A percentile compares a stretch with the other conserved stretches of the same genome.
phyloP scores from a whole-genome alignment of 2,888 invertebrate species.

The Resseliella maxima region DNA sequence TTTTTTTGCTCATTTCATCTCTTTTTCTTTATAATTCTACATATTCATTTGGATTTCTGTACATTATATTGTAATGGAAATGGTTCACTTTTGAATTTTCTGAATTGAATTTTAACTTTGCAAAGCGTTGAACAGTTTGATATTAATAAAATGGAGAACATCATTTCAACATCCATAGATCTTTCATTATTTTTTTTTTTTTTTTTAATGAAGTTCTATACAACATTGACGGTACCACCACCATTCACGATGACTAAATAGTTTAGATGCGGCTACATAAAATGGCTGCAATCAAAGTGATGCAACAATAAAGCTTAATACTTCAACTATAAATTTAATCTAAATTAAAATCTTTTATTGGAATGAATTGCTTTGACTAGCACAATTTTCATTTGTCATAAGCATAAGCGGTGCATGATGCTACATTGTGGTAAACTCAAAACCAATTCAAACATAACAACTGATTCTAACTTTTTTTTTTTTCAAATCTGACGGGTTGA shows the following conservation, averaged over 20 bases:
- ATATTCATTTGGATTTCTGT: not conserved
- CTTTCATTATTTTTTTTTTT: not conserved
- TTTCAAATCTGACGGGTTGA: not conserved
- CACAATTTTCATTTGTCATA: conserved; percentile 54
- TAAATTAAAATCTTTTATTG: conserved; percentile 55
- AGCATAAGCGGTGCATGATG: conserved; percentile 15
- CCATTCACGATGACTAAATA: not conserved
- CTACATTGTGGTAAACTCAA: conserved; percentile 6
- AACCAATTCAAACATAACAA: not conserved
- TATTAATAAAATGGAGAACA: not conserved
- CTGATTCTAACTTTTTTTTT: not conserved
- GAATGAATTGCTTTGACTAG: conserved; percentile 31
- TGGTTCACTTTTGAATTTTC: not conserved
- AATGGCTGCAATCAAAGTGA: not conserved
- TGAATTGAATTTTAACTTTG: not conserved
- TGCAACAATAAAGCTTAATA: conserved; percentile 9
- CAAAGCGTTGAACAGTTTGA: not conserved
- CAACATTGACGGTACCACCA: not conserved
- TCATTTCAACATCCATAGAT: not conserved
- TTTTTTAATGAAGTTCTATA: not conserved
- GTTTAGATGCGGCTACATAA: too few species aligned
- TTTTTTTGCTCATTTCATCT: not conserved
- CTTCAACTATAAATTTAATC: conserved; percentile 54
- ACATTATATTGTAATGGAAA: conserved; percentile 3
- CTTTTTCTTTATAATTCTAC: too few species aligned